These are phyloP conservation scores for Brachyhypopomus gauderio DNA, from an alignment of 2,113 vertebrate genomes.

Conservation along the genomic window DNA sequence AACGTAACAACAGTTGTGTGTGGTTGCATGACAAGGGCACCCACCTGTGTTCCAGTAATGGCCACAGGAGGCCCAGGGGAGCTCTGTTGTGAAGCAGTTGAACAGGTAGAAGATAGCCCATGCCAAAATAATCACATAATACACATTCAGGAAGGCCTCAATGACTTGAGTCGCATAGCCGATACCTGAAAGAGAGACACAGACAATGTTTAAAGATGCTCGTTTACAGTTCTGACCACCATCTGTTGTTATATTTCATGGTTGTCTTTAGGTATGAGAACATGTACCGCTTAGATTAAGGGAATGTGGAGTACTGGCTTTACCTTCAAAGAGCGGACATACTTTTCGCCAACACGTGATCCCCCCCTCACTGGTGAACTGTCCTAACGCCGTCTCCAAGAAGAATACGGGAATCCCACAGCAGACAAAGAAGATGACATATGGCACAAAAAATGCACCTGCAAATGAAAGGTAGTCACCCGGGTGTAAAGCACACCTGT, in stretches of 20 bases:
- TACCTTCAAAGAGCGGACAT: slow-evolving; percentile 97
- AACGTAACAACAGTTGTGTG: no score
- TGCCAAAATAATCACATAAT: slow-evolving; percentile 96
- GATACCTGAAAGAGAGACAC: slow-evolving; percentile 78
- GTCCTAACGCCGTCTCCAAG: slow-evolving; percentile 95
- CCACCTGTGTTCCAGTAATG: slow-evolving; percentile 98
- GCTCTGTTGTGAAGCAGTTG: slow-evolving; percentile 95
- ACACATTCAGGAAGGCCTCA: slow-evolving; percentile 93
- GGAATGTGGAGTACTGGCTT: background rate
- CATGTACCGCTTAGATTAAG: background rate
- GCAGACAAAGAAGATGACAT: slow-evolving; percentile 96
- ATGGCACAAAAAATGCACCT: slow-evolving; percentile 98
- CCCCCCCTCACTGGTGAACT: slow-evolving; percentile 97
- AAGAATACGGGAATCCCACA: slow-evolving; percentile 99
- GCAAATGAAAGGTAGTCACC: slow-evolving; percentile 28
- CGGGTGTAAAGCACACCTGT: no score
- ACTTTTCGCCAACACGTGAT: slow-evolving; percentile 98
- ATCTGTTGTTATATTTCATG: background rate
- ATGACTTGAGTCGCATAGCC: slow-evolving; percentile 98
- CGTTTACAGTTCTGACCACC: background rate
- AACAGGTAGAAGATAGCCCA: slow-evolving; percentile 99
- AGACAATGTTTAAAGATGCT: background rate
- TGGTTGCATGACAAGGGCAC: background rate
- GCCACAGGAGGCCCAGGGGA: slow-evolving; percentile 95
- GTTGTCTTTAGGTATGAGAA: no score